Percentiles rank a stretch among this genome's conserved stretches.
phyloP scores from a whole-genome alignment of 2,888 invertebrate species.

The Saturnia japonica region DNA sequence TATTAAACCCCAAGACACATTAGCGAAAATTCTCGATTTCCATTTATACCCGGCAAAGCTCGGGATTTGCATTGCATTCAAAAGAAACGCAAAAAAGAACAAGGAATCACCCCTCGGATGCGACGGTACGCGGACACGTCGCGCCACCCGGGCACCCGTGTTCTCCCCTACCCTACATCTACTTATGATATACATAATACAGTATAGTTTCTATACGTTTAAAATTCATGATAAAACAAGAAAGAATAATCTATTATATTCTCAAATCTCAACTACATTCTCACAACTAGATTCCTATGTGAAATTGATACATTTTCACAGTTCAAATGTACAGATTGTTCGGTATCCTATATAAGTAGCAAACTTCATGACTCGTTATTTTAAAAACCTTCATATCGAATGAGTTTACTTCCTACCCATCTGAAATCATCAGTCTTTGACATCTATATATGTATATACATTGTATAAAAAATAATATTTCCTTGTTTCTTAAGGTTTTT shows the following conservation, averaged over 20 bases:
- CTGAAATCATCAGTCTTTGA: too few species aligned
- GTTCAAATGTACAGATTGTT: neutral
- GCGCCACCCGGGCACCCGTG: conserved; percentile 27
- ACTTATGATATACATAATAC: too few species aligned
- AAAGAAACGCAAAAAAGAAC: conserved; percentile 72
- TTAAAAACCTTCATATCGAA: too few species aligned
- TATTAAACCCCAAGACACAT: conserved; percentile 42
- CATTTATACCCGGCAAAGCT: conserved; percentile 51
- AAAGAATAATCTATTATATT: neutral
- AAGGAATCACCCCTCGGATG: conserved; percentile 35
- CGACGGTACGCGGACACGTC: conserved; percentile 29
- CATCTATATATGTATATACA: too few species aligned
- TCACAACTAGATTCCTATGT: too few species aligned
- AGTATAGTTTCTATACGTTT: neutral
- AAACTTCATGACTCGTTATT: too few species aligned
- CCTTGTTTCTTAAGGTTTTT: too few species aligned
- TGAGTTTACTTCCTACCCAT: too few species aligned
- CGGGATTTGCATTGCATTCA: conserved; percentile 70
- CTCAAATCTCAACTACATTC: too few species aligned
- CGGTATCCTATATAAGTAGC: too few species aligned
- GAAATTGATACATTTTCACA: neutral
- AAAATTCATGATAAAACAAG: neutral
- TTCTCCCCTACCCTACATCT: conserved; percentile 26
- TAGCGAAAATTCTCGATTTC: conserved; percentile 66
- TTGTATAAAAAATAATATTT: too few species aligned